Conservation (phyloP, 2,888 invertebrate species). For the Clusia tigrina region DNA sequence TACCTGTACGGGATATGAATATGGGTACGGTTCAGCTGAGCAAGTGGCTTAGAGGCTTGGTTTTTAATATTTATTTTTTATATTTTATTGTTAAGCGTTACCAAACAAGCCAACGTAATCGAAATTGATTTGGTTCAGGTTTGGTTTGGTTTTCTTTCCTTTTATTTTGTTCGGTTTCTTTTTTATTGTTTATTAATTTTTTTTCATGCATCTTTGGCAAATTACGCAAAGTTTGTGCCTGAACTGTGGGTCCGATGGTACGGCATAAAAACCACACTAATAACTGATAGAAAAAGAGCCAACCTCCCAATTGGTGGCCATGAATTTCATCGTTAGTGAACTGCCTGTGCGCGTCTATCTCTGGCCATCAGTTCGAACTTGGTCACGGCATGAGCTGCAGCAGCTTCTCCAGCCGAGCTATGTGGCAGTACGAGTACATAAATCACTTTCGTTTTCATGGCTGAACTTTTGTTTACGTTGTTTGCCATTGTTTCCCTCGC, state of each 20-base stretch:
- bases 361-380: too few species aligned
- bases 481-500: conserved; percentile 33
- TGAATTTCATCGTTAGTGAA: background rate
- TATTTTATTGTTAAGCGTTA: conserved; percentile 13
- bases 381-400: background rate
- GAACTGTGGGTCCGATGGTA: background rate
- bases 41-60: conserved; percentile 57
- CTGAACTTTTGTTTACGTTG: conserved; percentile 24
- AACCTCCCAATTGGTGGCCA: background rate
- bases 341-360: too few species aligned
- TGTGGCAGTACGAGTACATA: background rate
- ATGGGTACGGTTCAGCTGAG: too few species aligned
- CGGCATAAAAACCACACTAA: conserved; percentile 9
- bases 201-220: conserved; percentile 19
- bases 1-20: too few species aligned
- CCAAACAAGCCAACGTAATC: background rate
- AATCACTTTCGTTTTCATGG: conserved; percentile 14
- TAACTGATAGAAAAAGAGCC: background rate
- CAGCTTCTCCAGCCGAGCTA: background rate
- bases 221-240: conserved; percentile 13
- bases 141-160: background rate
- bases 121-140: conserved; percentile 41
- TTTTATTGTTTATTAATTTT: background rate
- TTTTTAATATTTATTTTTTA: conserved; percentile 34
- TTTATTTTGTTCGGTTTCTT: background rate